These are phyloP conservation scores for Drosophila recens DNA, from an alignment of 2,888 invertebrate species.

Conservation along the genomic window DNA sequence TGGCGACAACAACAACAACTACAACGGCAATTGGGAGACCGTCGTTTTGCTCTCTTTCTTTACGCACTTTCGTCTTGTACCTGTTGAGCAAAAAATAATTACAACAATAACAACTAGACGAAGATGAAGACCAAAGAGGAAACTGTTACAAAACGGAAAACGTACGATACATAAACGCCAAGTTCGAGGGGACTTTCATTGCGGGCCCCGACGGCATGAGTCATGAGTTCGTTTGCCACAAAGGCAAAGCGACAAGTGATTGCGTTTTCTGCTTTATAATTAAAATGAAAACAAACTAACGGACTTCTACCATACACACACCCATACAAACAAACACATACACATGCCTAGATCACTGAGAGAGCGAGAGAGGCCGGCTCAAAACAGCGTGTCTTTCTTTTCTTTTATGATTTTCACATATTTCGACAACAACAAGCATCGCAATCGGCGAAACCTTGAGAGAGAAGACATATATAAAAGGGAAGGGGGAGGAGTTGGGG, in stretches of 20 bases:
- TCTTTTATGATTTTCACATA: constrained; percentile 23
- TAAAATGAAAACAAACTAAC: constrained; percentile 67
- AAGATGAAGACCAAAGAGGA: constrained; percentile 16
- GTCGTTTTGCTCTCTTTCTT: constrained; percentile 37
- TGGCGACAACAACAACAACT: constrained; percentile 14
- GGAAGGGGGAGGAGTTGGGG: not conserved
- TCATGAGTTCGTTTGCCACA: constrained; percentile 41
- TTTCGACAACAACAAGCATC: constrained; percentile 33
- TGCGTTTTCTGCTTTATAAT: constrained; percentile 40
- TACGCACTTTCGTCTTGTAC: constrained; percentile 59
- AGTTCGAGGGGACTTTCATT: constrained; percentile 57
- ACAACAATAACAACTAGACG: constrained; percentile 50
- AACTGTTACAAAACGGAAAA: constrained; percentile 59
- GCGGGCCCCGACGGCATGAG: constrained; percentile 50
- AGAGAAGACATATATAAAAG: not conserved
- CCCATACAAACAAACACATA: constrained; percentile 8
- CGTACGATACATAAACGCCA: constrained; percentile 28
- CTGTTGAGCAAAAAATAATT: constrained; percentile 73
- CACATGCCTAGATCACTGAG: constrained; percentile 33
- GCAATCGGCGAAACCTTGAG: constrained; percentile 42
- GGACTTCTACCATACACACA: constrained; percentile 27
- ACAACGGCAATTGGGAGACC: constrained; percentile 6
- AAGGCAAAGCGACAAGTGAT: constrained; percentile 40
- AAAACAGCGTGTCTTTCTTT: constrained; percentile 27
- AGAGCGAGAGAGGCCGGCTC: constrained; percentile 24